phyloP scores from a whole-genome alignment of 2,888 invertebrate species.

The Drosophila picticornis region DNA sequence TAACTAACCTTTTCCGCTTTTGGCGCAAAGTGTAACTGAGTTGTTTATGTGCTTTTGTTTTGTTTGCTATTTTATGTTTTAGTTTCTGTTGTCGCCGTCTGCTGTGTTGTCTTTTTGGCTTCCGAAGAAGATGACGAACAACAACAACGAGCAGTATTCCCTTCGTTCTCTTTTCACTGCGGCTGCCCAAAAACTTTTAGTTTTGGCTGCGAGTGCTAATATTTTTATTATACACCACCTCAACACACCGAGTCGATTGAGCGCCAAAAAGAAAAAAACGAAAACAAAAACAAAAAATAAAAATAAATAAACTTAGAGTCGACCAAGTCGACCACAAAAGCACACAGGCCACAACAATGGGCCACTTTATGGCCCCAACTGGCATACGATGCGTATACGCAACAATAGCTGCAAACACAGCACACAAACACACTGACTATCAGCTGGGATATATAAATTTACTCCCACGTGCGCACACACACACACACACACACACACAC shows the following conservation, averaged over 20 bases:
- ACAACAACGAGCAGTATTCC: neutral
- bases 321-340: conserved; percentile 8
- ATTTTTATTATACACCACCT: conserved; percentile 57
- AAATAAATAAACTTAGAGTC: neutral
- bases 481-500: neutral
- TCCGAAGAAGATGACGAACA: conserved; percentile 6
- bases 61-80: conserved; percentile 40
- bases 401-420: conserved; percentile 41
- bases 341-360: conserved; percentile 46
- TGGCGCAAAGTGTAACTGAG: conserved; percentile 72
- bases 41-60: conserved; percentile 72
- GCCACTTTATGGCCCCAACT: conserved; percentile 52
- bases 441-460: conserved; percentile 16
- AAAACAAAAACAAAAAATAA: neutral
- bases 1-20: neutral
- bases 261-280: conserved; percentile 6
- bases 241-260: conserved; percentile 18
- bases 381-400: conserved; percentile 56
- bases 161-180: neutral
- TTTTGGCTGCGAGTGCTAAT: conserved; percentile 59
- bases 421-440: conserved; percentile 23
- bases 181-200: conserved; percentile 41
- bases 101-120: conserved; percentile 25
- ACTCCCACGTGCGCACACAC: conserved; percentile 1
- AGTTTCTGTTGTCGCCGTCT: conserved; percentile 41